Percentiles rank a stretch among this genome's conserved stretches.
phyloP scores from a whole-genome alignment of 2,797 vertebrate genomes.

The Tenualosa ilisha region DNA sequence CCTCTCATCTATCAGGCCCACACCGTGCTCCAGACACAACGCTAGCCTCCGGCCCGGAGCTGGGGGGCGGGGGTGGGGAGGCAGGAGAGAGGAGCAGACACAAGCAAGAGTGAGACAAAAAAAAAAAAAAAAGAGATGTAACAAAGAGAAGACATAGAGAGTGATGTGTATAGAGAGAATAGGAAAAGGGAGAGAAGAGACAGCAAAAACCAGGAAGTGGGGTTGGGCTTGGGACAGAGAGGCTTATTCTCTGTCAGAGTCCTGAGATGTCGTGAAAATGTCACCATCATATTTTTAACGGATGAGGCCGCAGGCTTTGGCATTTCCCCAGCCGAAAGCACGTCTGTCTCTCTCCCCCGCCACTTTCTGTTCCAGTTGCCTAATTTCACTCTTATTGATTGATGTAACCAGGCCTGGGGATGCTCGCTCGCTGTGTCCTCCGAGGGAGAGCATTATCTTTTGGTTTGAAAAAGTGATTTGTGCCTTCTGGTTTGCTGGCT shows the following conservation, averaged over 20 bases:
- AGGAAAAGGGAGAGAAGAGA: neutral
- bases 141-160: neutral
- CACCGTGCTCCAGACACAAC: conserved; percentile 59
- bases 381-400: conserved; percentile 21
- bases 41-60: conserved; percentile 53
- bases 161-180: neutral
- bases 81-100: conserved; percentile 40
- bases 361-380: conserved; percentile 37
- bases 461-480: neutral
- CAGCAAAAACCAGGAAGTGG: conserved; percentile 35
- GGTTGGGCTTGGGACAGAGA: conserved; percentile 21
- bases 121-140: neutral
- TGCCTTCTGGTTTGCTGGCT: conserved; percentile 18
- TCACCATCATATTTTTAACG: conserved; percentile 65
- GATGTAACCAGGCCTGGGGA: conserved; percentile 22
- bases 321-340: conserved; percentile 55
- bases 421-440: neutral
- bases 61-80: conserved; percentile 44
- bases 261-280: conserved; percentile 68
- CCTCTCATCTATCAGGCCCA: conserved; percentile 50
- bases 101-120: neutral
- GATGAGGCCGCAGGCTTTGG: conserved; percentile 60
- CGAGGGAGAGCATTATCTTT: conserved; percentile 14
- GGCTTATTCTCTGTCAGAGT: conserved; percentile 41
- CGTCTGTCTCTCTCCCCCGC: conserved; percentile 43